Conservation (phyloP, 2,888 invertebrate species). For the Conops quadrifasciatus region DNA sequence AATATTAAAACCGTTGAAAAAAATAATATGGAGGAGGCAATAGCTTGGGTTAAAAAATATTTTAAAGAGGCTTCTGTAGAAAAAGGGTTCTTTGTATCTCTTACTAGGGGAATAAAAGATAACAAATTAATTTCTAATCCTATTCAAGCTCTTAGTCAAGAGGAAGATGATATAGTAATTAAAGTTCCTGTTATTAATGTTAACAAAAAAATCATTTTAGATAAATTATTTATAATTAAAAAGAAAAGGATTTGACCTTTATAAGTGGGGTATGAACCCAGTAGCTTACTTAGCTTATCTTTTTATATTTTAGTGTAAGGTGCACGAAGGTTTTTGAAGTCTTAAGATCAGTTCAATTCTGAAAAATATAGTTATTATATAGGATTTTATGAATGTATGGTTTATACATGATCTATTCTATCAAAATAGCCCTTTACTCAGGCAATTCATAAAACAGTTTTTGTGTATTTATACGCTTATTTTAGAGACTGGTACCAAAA, state of each 20-base stretch:
- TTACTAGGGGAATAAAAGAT: constrained; percentile 71
- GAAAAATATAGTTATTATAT: constrained; percentile 65
- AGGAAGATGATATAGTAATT: constrained; percentile 67
- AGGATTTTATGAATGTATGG: constrained; percentile 29
- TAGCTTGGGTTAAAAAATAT: constrained; percentile 71
- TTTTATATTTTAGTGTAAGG: constrained; percentile 72
- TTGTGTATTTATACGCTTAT: no score
- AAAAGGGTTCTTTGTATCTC: constrained; percentile 66
- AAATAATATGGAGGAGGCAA: constrained; percentile 70
- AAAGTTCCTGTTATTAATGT: constrained; percentile 66
- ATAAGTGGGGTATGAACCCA: constrained; percentile 67
- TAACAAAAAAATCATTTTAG: no score
- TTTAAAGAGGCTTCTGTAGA: constrained; percentile 70
- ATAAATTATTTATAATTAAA: constrained; percentile 67
- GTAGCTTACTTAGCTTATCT: constrained; percentile 69
- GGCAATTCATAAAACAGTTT: no score
- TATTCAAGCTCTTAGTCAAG: constrained; percentile 68
- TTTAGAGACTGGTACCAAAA: no score
- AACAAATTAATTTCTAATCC: constrained; percentile 73
- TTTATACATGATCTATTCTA: no score
- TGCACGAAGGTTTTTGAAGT: constrained; percentile 72
- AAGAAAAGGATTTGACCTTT: constrained; percentile 67
- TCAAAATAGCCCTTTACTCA: no score
- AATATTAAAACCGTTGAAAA: constrained; percentile 62
- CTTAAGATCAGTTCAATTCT: no score